Evolutionary conservation across 2,888 invertebrate genomes (phyloP).

Genomic region (Erynnis tages): DNA sequence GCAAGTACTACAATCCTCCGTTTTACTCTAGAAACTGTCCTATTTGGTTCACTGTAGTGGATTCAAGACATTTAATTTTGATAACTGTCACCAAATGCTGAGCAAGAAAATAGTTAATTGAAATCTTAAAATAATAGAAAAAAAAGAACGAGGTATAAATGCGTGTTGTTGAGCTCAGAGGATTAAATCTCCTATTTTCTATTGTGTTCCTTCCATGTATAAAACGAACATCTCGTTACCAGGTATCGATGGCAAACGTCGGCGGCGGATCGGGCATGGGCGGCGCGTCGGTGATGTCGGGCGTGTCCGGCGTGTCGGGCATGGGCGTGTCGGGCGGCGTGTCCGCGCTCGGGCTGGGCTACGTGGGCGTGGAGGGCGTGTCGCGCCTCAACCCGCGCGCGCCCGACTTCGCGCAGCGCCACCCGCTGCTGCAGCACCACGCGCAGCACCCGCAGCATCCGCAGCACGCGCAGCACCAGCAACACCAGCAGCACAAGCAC

Average conservation of each 20-base stretch:
- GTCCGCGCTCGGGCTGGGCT: slow-evolving; percentile 46
- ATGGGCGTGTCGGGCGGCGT: slow-evolving; percentile 28
- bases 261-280: slow-evolving; percentile 40
- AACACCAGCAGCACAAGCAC: slow-evolving; percentile 43
- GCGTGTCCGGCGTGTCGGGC: slow-evolving; percentile 51
- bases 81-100: no score
- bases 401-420: slow-evolving; percentile 72
- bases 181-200: no score
- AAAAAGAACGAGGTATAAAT: no score
- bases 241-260: slow-evolving; percentile 44
- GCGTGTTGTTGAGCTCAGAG: no score
- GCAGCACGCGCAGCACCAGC: slow-evolving; percentile 60
- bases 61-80: no score
- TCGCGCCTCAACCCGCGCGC: slow-evolving; percentile 77
- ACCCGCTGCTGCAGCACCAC: slow-evolving; percentile 50
- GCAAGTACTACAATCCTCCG: no score
- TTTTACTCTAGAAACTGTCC: no score
- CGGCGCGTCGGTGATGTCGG: slow-evolving; percentile 49
- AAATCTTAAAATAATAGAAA: no score
- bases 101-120: no score
- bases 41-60: no score
- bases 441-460: slow-evolving; percentile 46
- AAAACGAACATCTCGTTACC: slow-evolving; percentile 3
- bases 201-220: no score
- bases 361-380: slow-evolving; percentile 62